These are phyloP conservation scores for Mixornis gularis DNA, from an alignment of 2,113 vertebrate species.

Conservation along the genomic window DNA sequence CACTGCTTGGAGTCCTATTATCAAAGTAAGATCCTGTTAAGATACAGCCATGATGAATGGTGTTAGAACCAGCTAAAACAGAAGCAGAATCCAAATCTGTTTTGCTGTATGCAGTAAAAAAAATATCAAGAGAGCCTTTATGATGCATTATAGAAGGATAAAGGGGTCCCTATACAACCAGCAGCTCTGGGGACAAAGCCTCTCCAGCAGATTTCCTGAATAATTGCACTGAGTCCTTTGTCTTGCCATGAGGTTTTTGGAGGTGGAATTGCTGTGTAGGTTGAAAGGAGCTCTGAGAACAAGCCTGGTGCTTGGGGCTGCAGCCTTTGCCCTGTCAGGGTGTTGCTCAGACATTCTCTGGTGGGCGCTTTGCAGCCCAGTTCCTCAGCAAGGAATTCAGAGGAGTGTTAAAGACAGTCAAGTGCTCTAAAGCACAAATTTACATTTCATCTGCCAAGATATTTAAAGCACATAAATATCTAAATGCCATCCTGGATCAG, in stretches of 20 bases:
- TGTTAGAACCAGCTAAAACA: background rate
- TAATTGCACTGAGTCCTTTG: fast-evolving
- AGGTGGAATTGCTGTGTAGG: background rate
- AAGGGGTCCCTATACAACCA: background rate
- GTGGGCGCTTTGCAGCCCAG: background rate
- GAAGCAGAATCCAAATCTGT: background rate
- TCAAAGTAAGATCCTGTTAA: conserved; percentile 4
- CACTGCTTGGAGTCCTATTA: conserved; percentile 17
- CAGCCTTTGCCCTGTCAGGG: background rate
- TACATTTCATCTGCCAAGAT: background rate
- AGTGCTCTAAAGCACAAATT: background rate
- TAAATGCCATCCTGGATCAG: background rate
- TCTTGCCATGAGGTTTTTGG: background rate
- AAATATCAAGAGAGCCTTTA: background rate
- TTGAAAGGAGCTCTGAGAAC: background rate
- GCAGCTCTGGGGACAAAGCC: background rate
- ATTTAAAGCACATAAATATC: background rate
- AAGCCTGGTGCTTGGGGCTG: background rate
- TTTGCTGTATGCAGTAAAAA: background rate
- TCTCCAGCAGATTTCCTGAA: background rate
- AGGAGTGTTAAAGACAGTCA: background rate
- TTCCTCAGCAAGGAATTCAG: background rate
- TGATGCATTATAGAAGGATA: background rate
- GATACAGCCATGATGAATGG: background rate
- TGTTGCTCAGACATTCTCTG: background rate